Evolutionary conservation across 2,113 vertebrate genomes (phyloP), one percentile per base, ranked within the genome.

Genomic region (Corapipo altera): DNA sequence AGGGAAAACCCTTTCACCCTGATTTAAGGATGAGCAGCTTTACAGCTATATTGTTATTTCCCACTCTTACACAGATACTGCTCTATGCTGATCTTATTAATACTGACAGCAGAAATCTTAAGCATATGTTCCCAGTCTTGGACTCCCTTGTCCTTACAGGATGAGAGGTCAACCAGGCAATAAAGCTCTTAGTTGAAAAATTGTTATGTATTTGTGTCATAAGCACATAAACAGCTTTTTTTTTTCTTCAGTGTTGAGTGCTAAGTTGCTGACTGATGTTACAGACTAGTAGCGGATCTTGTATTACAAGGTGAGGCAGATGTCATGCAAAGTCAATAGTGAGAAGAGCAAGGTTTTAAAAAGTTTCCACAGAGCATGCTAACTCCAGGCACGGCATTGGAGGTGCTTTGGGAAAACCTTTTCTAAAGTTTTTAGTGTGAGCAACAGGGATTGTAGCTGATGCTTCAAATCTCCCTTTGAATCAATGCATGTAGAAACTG

Each of bases 231-330:
- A 15, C 54, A 80, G 54, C 35, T 74, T 91, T 78, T 85, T 88
- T 89, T 12, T 32, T n/a, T 17, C 22, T 23, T 66, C 7, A 7
- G 2, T 43, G 39, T 80, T 93, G 70, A 89, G 61, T 37, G 21
- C 49, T 76, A 85, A 93, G 75, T 71, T 90, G 32, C 35, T 88
- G 64, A 92, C 46, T 91, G 77, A 76, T 95, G 96, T 92, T 57
- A 95, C 79, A 73, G 65, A 32, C 15, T 26, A 77, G 67, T 77
- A 88, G 82, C 8, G 20, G 61, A 61, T 67, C 66, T 92, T n/a
- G 5, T 85, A 35, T 27, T 70, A 44, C 32, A 67, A 49, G 26
- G n/a, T n/a, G 30, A 93, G 48, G 32, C 1, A 7, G 39, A 30
- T 43, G n/a, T 77, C 23, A 20, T 14, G 24, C 35, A 22, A 96